Base-by-base conservation (phyloP, 2,797 vertebrate genomes). In the Hoplostethus atlanticus region DNA sequence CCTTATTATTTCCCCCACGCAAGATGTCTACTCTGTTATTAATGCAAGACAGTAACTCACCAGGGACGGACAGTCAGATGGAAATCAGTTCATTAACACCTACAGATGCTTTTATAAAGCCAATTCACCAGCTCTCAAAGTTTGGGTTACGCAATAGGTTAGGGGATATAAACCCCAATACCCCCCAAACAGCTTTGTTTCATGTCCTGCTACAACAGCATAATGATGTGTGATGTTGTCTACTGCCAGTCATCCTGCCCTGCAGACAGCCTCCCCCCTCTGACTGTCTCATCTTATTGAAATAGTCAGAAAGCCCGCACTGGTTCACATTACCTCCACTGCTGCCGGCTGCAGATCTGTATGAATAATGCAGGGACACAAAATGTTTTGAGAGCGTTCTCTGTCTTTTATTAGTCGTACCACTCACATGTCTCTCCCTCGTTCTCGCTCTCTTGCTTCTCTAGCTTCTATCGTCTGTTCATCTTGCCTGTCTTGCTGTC, bases 311-410 rank as follows among this genome's bases (percentile, higher is more conserved):
- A 47, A 64, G 71, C 10, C 17, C 55, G 51, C 44, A 10, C 73
- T 62, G 30, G 63, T 70, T 83, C 54, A 71, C 70, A 46, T 66
- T 61, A 65, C 66, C 66, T 78, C 47, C 21, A 55, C 77, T 66
- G 68, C 89, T 86, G 82, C 81, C 72, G 76, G 74, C 81, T 71
- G 56, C 77, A 80, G 63, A 84, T 63, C 59, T 58, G 25, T 42
- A 87, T 91, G 79, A 89, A 92, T 91, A 88, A 91, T 91, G 66
- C 10, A 88, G 40, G 36, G 57, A 76, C 44, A 55, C 80, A 89
- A 88, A 84, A 87, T 87, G 85, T 79, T 88, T 80, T 81, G 59
- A 86, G 69, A 82, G 79, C 13, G 63, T 84, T 70, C 47, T 65
- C 46, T 34, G 17, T 76, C 68, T 81, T 84, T 81, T 79, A 76